Percentiles rank a stretch among this genome's conserved stretches.
Evolutionary conservation across 2,888 invertebrate species (phyloP).

Genomic region (Euspilapteryx auroguttella): DNA sequence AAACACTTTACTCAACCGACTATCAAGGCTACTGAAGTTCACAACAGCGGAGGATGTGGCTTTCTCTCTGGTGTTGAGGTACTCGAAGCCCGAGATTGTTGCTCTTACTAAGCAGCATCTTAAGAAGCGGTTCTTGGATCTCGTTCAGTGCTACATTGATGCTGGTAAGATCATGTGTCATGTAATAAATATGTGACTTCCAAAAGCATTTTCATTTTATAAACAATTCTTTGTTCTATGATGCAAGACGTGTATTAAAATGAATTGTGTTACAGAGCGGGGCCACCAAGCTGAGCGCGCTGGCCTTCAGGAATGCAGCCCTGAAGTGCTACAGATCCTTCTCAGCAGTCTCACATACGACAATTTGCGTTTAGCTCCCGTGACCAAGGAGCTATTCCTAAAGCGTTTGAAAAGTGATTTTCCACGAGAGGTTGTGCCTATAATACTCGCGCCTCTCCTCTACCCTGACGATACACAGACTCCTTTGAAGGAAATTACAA

Average conservation of each 20-base stretch:
- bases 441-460: slow-evolving; percentile 85
- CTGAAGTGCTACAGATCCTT: slow-evolving; percentile 86
- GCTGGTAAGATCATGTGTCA: too few relatives aligned
- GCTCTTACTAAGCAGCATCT: slow-evolving; percentile 77
- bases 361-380: slow-evolving; percentile 67
- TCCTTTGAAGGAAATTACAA: slow-evolving; percentile 65
- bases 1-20: slow-evolving; percentile 77
- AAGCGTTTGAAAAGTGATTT: slow-evolving; percentile 83
- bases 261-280: slow-evolving; percentile 63
- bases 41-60: slow-evolving; percentile 90
- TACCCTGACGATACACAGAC: slow-evolving; percentile 78
- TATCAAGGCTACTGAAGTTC: slow-evolving; percentile 84
- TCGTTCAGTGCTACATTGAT: slow-evolving; percentile 85
- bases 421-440: slow-evolving; percentile 84
- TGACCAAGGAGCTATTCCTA: slow-evolving; percentile 79
- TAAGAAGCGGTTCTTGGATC: slow-evolving; percentile 78
- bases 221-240: too few relatives aligned
- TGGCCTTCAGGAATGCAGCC: slow-evolving; percentile 87
- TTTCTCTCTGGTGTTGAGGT: slow-evolving; percentile 83
- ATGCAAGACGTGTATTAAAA: too few relatives aligned
- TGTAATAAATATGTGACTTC: too few relatives aligned
- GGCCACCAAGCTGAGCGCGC: slow-evolving; percentile 73
- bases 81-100: slow-evolving; percentile 75
- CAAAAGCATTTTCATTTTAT: too few relatives aligned
- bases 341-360: slow-evolving; percentile 66